Percentiles rank a stretch among this genome's conserved stretches.
Evolutionary conservation across 2,888 invertebrate species (phyloP).

Genomic region (Philopedon plagiatum): DNA sequence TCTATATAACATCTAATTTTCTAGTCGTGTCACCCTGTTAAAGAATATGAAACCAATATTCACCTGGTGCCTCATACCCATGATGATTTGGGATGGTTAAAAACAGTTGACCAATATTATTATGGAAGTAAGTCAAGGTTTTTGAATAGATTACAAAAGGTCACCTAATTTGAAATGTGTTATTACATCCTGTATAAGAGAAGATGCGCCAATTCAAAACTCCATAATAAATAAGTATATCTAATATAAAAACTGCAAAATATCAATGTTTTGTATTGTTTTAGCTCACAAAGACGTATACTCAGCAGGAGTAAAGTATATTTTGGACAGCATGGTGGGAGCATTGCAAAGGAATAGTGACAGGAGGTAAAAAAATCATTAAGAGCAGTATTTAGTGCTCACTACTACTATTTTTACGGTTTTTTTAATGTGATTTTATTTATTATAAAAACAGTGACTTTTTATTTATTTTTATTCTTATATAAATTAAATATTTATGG

Average conservation of each 20-base stretch:
- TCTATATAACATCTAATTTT: no score
- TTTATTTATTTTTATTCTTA: no score
- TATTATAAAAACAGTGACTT: no score
- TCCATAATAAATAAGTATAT: no score
- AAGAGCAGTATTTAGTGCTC: not conserved
- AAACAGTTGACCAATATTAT: constrained; percentile 87
- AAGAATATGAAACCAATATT: constrained; percentile 79
- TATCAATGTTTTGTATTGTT: constrained; percentile 69
- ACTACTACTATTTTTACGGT: not conserved
- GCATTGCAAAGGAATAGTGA: constrained; percentile 79
- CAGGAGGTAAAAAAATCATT: constrained; percentile 67
- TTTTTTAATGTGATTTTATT: not conserved
- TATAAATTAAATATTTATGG: no score
- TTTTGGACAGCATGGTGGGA: constrained; percentile 86
- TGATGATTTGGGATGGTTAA: constrained; percentile 90
- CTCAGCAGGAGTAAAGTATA: constrained; percentile 78
- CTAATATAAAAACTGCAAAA: no score
- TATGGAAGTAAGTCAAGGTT: constrained; percentile 71
- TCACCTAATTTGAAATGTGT: no score
- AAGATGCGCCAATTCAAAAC: no score
- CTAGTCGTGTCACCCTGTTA: constrained; percentile 71
- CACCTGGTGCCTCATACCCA: constrained; percentile 87
- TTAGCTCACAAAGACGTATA: constrained; percentile 23
- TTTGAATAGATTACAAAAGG: not conserved
- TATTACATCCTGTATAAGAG: no score